These are phyloP conservation scores for Gymnodraco acuticeps DNA, from an alignment of 2,797 vertebrate species.

Conservation along the genomic window DNA sequence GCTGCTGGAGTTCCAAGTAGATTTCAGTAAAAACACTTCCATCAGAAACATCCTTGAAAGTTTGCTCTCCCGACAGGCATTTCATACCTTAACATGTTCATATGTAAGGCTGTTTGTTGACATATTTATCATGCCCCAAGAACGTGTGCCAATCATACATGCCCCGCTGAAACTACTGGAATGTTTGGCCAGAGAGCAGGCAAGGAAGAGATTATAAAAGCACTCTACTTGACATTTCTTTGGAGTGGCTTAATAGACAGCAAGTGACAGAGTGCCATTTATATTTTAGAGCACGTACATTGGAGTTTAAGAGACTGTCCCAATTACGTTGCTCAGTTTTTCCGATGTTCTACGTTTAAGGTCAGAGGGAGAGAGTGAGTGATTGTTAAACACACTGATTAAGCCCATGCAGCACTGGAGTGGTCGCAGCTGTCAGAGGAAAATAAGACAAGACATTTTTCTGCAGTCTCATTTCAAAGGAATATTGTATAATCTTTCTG, in stretches of 20 bases:
- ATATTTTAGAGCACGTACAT: not conserved
- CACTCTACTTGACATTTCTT: not conserved
- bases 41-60: conserved; percentile 19
- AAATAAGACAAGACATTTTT: conserved; percentile 25
- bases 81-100: not conserved
- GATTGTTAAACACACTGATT: conserved; percentile 62
- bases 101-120: conserved; percentile 7
- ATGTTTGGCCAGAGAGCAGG: not conserved
- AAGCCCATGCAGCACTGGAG: conserved; percentile 50
- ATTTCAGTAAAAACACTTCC: conserved; percentile 11
- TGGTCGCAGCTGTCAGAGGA: conserved; percentile 63
- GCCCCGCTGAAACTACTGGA: not conserved
- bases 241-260: conserved; percentile 3
- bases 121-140: not conserved
- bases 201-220: not conserved
- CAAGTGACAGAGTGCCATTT: conserved; percentile 12
- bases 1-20: not conserved
- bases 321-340: conserved; percentile 33
- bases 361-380: conserved; percentile 44
- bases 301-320: conserved; percentile 27
- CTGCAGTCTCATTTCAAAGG: conserved; percentile 23
- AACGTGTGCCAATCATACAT: conserved; percentile 2
- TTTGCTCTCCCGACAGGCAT: conserved; percentile 7
- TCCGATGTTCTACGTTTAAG: conserved; percentile 43
- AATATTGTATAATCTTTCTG: conserved; percentile 14